Evolutionary conservation across 1,140 invertebrate species (phyloP).

Genomic region (Dendroctonus ponderosae): DNA sequence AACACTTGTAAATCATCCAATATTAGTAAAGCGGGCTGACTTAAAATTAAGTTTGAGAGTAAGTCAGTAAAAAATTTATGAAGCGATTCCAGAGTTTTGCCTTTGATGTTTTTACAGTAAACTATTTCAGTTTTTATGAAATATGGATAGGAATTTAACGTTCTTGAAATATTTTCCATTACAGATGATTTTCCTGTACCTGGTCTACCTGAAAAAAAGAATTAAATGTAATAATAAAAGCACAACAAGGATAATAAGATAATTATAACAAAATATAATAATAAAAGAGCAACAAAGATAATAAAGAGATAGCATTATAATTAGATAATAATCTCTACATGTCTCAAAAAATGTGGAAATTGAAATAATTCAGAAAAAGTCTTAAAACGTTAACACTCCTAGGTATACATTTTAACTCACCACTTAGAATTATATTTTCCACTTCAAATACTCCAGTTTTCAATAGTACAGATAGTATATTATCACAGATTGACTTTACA

Average conservation of each 20-base stretch:
- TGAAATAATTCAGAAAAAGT: too few relatives aligned
- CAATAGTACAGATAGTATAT: slow-evolving; percentile 4
- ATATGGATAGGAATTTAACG: slow-evolving; percentile 55
- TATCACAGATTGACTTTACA: neutral
- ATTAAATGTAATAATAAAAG: slow-evolving; percentile 2
- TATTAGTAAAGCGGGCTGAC: slow-evolving; percentile 72
- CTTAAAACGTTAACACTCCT: too few relatives aligned
- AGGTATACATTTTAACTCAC: slow-evolving; percentile 16
- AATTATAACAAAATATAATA: too few relatives aligned
- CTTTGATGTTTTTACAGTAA: slow-evolving; percentile 68
- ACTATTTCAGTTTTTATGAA: slow-evolving; percentile 60
- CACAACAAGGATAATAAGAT: too few relatives aligned
- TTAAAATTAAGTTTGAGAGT: slow-evolving; percentile 64
- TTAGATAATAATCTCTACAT: too few relatives aligned
- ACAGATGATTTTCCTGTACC: slow-evolving; percentile 76
- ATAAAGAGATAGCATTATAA: too few relatives aligned
- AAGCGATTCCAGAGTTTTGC: slow-evolving; percentile 71
- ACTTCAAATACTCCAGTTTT: neutral
- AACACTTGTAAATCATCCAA: slow-evolving; percentile 76
- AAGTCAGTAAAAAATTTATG: slow-evolving; percentile 64
- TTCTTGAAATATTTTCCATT: slow-evolving; percentile 60
- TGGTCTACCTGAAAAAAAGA: slow-evolving; percentile 57
- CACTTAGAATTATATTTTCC: slow-evolving; percentile 19
- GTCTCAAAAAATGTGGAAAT: too few relatives aligned
- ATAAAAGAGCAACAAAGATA: too few relatives aligned